Base-by-base conservation (phyloP, 1,140 invertebrate genomes). In the Papilio glaucus region DNA sequence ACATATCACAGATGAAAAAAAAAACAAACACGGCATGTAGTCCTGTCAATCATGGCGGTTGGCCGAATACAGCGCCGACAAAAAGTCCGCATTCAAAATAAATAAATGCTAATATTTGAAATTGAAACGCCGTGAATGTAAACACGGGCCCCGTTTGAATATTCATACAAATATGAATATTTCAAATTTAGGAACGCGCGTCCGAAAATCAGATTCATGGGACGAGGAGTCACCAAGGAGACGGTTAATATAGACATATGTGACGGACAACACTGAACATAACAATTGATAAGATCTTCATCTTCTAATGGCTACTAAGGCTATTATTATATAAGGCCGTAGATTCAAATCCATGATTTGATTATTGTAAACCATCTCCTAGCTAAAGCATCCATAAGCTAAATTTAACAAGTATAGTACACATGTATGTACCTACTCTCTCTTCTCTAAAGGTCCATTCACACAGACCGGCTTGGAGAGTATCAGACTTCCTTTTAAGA, bases 161-260 rank as follows among this genome's bases (percentile, higher is more conserved):
- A 89, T 89, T 89, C 87, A 89, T 89, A 79, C 79, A 80, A 89
- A 89, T 87, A 89, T 89, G 87, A 89, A 89, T 89, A 89, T 89
- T 89, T 87, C 83, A 89, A 87, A 88, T 89, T 86, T 87, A 75
- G 87, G 81, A 85, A 75, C 80, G 75, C 79, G 78, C 78, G 84
- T 80, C 81, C 85, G 85, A 85, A 80, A 85, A 87, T 87, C 80
- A 83, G 80, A 87, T 89, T 89, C 85, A 87, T 89, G 86, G 85
- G 86, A 74, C 75, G 73, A 29, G 15, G 15, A 38, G 5, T 39
- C 29, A 15, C n/a, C 26, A 72, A 71, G 62, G 57, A 45, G 45
- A 72, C 68, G 57, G 12, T 53, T 53, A 24, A 53, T 53, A 53
- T 24, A 53, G 18, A 24, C 21, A 24, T 53, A 21, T 53, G 8